Conservation (phyloP, 2,888 invertebrate genomes). For the Chironomus tentans region DNA sequence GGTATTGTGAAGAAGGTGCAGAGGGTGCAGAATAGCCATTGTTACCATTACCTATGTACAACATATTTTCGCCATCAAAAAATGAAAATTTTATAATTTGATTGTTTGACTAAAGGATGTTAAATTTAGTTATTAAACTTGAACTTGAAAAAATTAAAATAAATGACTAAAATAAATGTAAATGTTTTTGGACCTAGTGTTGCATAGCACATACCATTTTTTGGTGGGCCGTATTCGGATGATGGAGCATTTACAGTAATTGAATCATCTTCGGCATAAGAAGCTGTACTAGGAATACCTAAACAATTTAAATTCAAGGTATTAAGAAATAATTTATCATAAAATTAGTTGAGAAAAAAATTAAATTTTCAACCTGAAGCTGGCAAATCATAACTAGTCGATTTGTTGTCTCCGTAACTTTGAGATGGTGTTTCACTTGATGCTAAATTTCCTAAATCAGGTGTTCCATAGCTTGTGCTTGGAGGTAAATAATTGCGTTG, state of each 20-base stretch:
- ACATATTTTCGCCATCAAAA: not conserved
- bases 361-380: not conserved
- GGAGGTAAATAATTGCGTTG: constrained; percentile 18
- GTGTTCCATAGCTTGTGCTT: constrained; percentile 21
- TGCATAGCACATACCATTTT: not conserved
- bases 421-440: not conserved
- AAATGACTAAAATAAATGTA: too few relatives aligned
- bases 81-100: too few relatives aligned
- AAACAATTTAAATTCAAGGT: not conserved
- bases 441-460: not conserved
- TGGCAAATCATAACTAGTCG: constrained; percentile 9
- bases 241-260: not conserved
- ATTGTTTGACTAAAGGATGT: too few relatives aligned
- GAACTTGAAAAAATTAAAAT: too few relatives aligned
- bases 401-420: not conserved
- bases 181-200: too few relatives aligned
- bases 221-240: not conserved
- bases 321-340: too few relatives aligned
- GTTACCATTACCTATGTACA: not conserved
- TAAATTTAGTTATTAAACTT: too few relatives aligned
- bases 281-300: not conserved
- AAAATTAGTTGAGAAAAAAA: not conserved
- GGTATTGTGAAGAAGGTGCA: not conserved
- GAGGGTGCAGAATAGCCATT: not conserved
- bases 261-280: not conserved